A percentile compares a stretch with the other conserved stretches of the same genome.
Conservation (phyloP, 2,888 invertebrate species). For the Aethes cnicana region DNA sequence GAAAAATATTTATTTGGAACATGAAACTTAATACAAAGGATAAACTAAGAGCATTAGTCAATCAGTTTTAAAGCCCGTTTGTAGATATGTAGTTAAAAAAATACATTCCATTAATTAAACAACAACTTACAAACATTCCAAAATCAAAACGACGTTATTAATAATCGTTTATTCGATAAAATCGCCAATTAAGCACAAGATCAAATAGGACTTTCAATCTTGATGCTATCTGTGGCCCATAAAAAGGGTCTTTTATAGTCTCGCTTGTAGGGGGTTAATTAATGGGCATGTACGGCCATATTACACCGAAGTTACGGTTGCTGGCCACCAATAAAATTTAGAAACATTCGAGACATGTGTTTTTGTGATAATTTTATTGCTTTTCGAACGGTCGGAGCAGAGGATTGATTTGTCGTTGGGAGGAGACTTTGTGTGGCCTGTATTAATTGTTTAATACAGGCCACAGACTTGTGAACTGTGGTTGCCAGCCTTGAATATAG, state of each 20-base stretch:
- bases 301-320: constrained; percentile 63
- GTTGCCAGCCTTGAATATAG: no score
- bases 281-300: constrained; percentile 64
- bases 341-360: constrained; percentile 65
- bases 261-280: constrained; percentile 65
- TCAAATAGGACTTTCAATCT: constrained; percentile 26
- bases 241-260: constrained; percentile 62
- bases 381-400: constrained; percentile 39
- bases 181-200: constrained; percentile 30
- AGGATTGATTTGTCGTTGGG: constrained; percentile 6
- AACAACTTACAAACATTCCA: constrained; percentile 7
- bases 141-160: constrained; percentile 16
- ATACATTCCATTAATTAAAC: constrained; percentile 15
- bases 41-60: no score
- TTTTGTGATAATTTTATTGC: constrained; percentile 63
- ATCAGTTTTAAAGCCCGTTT: no score
- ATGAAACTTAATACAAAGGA: no score
- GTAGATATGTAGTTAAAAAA: no score
- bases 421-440: constrained; percentile 6
- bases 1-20: no score
- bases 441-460: no score
- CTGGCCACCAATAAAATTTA: constrained; percentile 57
- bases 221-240: constrained; percentile 59
- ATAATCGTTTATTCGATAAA: constrained; percentile 20
- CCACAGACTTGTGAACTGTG: background rate